These are phyloP conservation scores for Tetramorium parvispinum DNA, from an alignment of 1,140 invertebrate species.

Conservation along the genomic window DNA sequence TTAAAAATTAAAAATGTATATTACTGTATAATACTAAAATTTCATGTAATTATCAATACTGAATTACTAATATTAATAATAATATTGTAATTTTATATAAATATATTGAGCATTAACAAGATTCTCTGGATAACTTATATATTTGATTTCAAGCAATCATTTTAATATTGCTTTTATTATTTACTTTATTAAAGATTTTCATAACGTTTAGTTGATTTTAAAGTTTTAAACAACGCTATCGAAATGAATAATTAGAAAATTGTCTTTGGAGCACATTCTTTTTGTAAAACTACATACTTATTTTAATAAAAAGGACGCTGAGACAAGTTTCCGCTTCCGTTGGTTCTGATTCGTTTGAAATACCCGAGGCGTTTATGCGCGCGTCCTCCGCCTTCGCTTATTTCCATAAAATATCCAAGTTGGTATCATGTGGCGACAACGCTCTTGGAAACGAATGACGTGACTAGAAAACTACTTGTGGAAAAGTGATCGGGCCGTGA, in stretches of 20 bases:
- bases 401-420: constrained; percentile 38
- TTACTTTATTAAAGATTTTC: background rate
- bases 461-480: constrained; percentile 59
- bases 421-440: constrained; percentile 19
- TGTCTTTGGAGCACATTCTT: background rate
- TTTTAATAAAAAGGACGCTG: background rate
- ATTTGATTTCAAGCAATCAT: background rate
- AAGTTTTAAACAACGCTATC: background rate
- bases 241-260: constrained; percentile 19
- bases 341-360: background rate
- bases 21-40: background rate
- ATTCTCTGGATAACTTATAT: background rate
- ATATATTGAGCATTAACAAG: too few species aligned
- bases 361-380: background rate
- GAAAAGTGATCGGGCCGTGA: constrained; percentile 31
- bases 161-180: background rate
- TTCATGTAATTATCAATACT: too few species aligned
- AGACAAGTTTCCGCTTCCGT: background rate
- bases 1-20: background rate
- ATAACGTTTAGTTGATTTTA: background rate
- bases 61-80: too few species aligned
- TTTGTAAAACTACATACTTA: background rate
- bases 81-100: too few species aligned
- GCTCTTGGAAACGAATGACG: constrained; percentile 59
- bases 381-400: constrained; percentile 31